Percentiles rank a stretch among this genome's conserved stretches.
Conservation (phyloP, 2,888 invertebrate species). For the Allacma fusca region DNA sequence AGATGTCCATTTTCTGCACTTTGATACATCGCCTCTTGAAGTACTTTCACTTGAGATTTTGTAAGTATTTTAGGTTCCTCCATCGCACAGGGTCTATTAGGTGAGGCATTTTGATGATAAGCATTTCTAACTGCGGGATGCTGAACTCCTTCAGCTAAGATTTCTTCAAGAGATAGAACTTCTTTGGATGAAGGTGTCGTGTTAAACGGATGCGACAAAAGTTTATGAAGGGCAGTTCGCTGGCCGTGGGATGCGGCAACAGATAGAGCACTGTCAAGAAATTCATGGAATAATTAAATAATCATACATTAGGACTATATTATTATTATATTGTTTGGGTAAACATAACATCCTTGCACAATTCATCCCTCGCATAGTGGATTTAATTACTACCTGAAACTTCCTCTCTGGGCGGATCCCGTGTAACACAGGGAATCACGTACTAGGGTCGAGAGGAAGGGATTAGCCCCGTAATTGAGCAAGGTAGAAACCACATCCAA, state of each 20-base stretch:
- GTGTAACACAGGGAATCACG: conserved; percentile 86
- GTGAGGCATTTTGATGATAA: conserved; percentile 39
- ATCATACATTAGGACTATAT: not conserved
- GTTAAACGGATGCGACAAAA: conserved; percentile 76
- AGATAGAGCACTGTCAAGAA: conserved; percentile 75
- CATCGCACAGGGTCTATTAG: conserved; percentile 56
- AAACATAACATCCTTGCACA: not conserved
- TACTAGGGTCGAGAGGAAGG: conserved; percentile 83
- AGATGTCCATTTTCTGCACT: conserved; percentile 90
- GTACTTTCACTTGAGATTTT: conserved; percentile 82
- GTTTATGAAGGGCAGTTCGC: conserved; percentile 77
- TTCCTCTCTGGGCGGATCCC: conserved; percentile 84
- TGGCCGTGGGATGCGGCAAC: conserved; percentile 91
- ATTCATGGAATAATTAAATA: conserved; percentile 8
- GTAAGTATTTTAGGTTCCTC: conserved; percentile 69
- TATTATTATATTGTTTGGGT: not conserved
- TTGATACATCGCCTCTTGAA: conserved; percentile 94
- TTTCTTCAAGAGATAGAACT: conserved; percentile 86
- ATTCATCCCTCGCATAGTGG: not conserved
- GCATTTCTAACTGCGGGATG: conserved; percentile 62
- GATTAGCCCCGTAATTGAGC: conserved; percentile 84
- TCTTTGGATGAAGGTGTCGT: conserved; percentile 72
- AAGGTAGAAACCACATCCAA: conserved; percentile 81
- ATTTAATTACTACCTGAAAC: conserved; percentile 71
- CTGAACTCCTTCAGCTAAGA: conserved; percentile 80